Evolutionary conservation across 2,113 vertebrate genomes (phyloP).

Genomic region (Sakesphorus luctuosus): DNA sequence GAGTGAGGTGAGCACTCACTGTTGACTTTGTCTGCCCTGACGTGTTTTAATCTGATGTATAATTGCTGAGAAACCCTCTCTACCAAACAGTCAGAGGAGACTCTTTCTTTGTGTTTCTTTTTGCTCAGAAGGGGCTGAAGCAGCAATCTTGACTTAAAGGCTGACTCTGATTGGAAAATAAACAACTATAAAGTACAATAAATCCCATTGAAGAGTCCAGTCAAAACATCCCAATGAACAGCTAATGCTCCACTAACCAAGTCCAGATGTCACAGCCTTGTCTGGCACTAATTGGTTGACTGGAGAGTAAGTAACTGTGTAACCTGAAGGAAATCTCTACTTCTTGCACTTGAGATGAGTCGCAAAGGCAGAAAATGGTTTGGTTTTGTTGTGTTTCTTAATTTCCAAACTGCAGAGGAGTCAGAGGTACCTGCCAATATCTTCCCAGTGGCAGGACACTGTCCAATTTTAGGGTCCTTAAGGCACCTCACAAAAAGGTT

Average conservation of each 20-base stretch:
- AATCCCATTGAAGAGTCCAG: slow-evolving; percentile 77
- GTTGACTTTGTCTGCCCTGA: background rate
- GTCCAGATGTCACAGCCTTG: slow-evolving; percentile 77
- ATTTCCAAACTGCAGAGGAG: background rate
- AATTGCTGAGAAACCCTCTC: slow-evolving; percentile 4
- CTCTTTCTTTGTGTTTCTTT: slow-evolving; percentile 43
- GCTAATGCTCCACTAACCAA: slow-evolving; percentile 73
- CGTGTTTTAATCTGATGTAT: background rate
- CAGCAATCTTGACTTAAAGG: slow-evolving; percentile 73
- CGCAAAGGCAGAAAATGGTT: background rate
- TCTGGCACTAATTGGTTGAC: slow-evolving; percentile 71
- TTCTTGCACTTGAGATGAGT: slow-evolving; percentile 22
- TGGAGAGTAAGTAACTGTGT: slow-evolving; percentile 49
- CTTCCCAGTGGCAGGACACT: background rate
- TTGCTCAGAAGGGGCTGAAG: slow-evolving; percentile 63
- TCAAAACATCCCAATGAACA: slow-evolving; percentile 79
- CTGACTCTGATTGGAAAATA: slow-evolving; percentile 81
- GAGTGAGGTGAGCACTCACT: background rate
- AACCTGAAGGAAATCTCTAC: slow-evolving; percentile 53
- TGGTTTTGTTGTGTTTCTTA: background rate
- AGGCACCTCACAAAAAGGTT: background rate
- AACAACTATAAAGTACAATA: slow-evolving; percentile 79
- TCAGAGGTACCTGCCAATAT: background rate
- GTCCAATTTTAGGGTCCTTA: background rate
- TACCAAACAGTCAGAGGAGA: background rate